Base-by-base conservation (phyloP, 2,888 invertebrate species). In the Strigamia transsilvanica region DNA sequence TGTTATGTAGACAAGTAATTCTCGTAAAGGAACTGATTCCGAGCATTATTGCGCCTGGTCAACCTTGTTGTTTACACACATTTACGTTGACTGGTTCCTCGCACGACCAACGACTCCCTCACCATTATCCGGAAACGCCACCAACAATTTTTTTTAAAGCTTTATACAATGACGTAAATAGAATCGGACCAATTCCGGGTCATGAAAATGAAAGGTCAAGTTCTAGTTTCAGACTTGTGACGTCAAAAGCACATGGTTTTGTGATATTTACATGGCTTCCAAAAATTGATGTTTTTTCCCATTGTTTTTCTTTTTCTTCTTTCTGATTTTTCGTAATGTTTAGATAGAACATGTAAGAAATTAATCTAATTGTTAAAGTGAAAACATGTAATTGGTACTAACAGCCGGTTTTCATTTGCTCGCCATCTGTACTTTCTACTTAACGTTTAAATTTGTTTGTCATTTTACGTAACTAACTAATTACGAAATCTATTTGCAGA, bases 71-170 rank as follows among this genome's bases (percentile, higher is more conserved):
- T 73, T 73, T 73, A 73, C 73, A 73, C 23, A 73, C 73, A 73
- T 23, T 73, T 32, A 23, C 27, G n/a, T 32, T 73, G 27, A 73
- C 73, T 32, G 27, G 12, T 32, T 32, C 15, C 73, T 73, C 32
- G 73, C 73, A 32, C 73, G 27, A 73, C 73, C 73, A 73, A 32
- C 12, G 73, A 73, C 73, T 73, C 73, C 73, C 73, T 73, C 73
- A 38, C 38, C 38, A n/a, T 56, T 18, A 27, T 73, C 73, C 73
- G 73, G 73, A 73, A 73, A 73, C 73, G 73, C 27, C 27, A 73
- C 13, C 32, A 23, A 73, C 73, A 73, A 73, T 32, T 73, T 73
- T 27, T 73, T 73, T 73, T 73, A 13, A 23, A 32, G 12, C 21
- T 23, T 23, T 51, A 51, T n/a, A 15, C 18, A 61, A 21, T 61